phyloP scores from a whole-genome alignment of 2,113 vertebrate species.

The Dromaius novaehollandiae region DNA sequence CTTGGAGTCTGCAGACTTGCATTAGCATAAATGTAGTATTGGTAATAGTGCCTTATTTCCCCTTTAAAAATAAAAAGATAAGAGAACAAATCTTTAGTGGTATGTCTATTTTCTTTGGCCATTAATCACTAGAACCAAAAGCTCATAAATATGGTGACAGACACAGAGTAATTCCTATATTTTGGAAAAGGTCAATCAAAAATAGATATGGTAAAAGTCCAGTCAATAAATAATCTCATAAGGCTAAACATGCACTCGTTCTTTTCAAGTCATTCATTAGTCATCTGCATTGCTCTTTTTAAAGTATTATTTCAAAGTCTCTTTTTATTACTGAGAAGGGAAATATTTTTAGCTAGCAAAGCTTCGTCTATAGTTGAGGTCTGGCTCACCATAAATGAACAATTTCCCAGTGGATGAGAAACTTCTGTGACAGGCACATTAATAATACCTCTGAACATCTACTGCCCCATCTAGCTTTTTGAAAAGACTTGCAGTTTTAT shows the following conservation, averaged over 20 bases:
- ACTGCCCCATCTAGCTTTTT: neutral
- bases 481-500: neutral
- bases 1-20: neutral
- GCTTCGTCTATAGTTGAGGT: neutral
- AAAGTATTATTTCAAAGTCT: constrained; percentile 19
- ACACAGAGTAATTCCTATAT: constrained; percentile 34
- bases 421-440: constrained; percentile 20
- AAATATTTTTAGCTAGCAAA: constrained; percentile 19
- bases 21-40: neutral
- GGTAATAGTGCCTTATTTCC: neutral
- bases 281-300: constrained; percentile 28
- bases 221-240: constrained; percentile 65
- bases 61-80: neutral
- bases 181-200: constrained; percentile 64
- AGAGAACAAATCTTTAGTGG: neutral
- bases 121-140: constrained; percentile 42
- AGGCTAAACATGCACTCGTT: constrained; percentile 45
- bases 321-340: constrained; percentile 9
- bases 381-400: constrained; percentile 1
- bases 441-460: constrained; percentile 29
- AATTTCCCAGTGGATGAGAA: constrained; percentile 26
- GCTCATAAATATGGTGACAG: constrained; percentile 31
- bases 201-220: constrained; percentile 48
- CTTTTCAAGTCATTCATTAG: constrained; percentile 58
- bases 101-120: neutral